Evolutionary conservation across 2,113 vertebrate genomes (phyloP), one percentile per base, ranked within the genome.

Genomic region (Salminus brasiliensis): DNA sequence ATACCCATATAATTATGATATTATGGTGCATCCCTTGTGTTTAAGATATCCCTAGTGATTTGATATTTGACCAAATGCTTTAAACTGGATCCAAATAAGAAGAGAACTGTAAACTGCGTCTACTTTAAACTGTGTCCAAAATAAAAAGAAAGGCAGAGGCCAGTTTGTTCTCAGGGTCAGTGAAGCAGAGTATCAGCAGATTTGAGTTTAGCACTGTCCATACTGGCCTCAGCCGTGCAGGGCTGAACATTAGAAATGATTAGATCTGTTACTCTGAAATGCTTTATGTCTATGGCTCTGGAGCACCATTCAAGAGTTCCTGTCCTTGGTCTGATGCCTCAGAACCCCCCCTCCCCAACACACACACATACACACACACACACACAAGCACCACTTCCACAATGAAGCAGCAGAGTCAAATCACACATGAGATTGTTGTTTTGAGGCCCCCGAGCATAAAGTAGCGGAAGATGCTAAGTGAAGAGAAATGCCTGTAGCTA

Each of bases 401-500:
- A 23, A 43, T 36, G 45, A 68, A 27, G 27, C 53, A 76, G 53
- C n/a, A 55, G 30, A 69, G 29, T 63, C 49, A 78, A 70, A 70
- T 52, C 34, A 70, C 49, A 79, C 63, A 71, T 52, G 41, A 30
- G 72, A 75, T 72, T 72, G 72, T 75, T 76, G 53, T 70, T 81
- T 71, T 10, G 18, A 76, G 34, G 73, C 63, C 79, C 57, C 76
- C 47, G 66, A 23, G 5, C 67, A 74, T 62, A 74, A 74, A 83
- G 76, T 74, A 63, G 32, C 5, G 4, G 71, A 74, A 74, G 66
- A 68, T 68, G 18, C 63, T 68, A 30, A 57, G 12, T 78, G 16
- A 15, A 69, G 43, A 81, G 32, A 75, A 81, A 82, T 68, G 70
- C 62, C 39, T 82, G 32, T 10, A 41, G 62, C 62, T 68, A n/a